Evolutionary conservation across 1,140 invertebrate genomes (phyloP), one percentile per base, ranked within the genome.

Genomic region (Eubasilissa regina): DNA sequence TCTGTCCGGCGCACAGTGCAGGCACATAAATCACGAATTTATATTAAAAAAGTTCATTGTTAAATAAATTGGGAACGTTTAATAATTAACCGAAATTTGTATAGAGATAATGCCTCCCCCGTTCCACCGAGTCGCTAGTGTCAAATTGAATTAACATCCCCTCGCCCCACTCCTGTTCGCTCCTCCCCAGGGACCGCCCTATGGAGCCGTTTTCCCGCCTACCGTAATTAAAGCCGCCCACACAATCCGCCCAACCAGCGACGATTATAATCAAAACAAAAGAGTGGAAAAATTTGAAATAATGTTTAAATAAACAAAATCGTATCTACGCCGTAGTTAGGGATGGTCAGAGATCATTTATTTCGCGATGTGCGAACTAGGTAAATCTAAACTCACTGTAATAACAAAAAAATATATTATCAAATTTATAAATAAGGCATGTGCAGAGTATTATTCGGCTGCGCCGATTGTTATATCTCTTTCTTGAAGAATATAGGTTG

Each of bases 111-210:
- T 13, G 45, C 64, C 12, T 13, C 0, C 4, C 15, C 56, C 56
- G 64, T 66, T 53, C 19, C 55, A 68, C 45, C 9, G 80, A 35
- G 25, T 43, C 44, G 70, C 53, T 60, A 68, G 80, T 75, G 72
- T 81, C 76, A 81, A 81, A 81, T 81, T 81, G 76, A 81, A 78
- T 81, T 78, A 74, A 53, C 25, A 43, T 35, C 73, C 62, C 74
- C 64, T 19, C 48, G 35, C 70, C 11, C 53, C 64, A 62, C 43
- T 0, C 12, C 25, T 48, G 13, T 3, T 62, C 35, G 43, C 35
- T 4, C 12, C 55, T 3, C 53, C 55, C 55, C 10, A 3, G 55
- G 45, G 35, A 45, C 73, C 74, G 74, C 56, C 74, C 72, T 43
- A 12, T 21, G 7, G 58, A 35, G 12, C 19, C 35, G 56, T 64